A percentile compares a stretch with the other conserved stretches of the same genome.
These are phyloP conservation scores for Neocrepidodera transversa DNA, from an alignment of 2,888 invertebrate species.

Conservation along the genomic window DNA sequence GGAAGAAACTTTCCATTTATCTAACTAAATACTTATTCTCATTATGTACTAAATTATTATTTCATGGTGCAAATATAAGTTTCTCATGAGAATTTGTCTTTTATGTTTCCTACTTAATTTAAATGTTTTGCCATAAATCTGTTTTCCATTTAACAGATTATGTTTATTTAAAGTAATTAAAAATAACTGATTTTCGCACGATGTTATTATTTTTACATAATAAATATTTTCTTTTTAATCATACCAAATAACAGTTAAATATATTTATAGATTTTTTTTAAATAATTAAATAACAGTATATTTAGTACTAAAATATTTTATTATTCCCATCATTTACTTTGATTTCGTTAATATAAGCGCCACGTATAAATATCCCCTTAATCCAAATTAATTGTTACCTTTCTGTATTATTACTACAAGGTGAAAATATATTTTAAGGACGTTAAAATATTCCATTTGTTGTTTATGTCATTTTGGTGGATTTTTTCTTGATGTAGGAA, in stretches of 20 bases:
- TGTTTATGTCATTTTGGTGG: too few species aligned
- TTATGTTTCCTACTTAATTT: background rate
- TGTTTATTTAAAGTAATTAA: background rate
- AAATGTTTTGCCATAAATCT: background rate
- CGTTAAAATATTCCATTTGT: too few species aligned
- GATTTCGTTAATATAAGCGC: background rate
- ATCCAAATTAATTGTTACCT: too few species aligned
- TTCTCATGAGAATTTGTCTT: background rate
- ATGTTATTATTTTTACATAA: background rate
- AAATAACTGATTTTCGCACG: background rate
- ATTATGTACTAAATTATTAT: too few species aligned
- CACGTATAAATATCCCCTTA: conserved; percentile 18
- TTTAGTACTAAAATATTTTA: background rate
- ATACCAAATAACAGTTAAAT: background rate
- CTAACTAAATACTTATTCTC: too few species aligned
- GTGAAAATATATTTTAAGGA: too few species aligned
- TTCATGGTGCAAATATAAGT: too few species aligned
- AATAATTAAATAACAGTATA: background rate
- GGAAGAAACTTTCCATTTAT: too few species aligned
- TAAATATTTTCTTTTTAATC: too few species aligned
- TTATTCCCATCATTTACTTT: background rate
- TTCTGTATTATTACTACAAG: too few species aligned
- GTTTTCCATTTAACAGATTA: background rate
- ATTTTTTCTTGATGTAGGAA: too few species aligned
- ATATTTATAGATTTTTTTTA: background rate